phyloP scores from a whole-genome alignment of 35 echinoderm and acorn worm species.

The Apostichopus californicus region DNA sequence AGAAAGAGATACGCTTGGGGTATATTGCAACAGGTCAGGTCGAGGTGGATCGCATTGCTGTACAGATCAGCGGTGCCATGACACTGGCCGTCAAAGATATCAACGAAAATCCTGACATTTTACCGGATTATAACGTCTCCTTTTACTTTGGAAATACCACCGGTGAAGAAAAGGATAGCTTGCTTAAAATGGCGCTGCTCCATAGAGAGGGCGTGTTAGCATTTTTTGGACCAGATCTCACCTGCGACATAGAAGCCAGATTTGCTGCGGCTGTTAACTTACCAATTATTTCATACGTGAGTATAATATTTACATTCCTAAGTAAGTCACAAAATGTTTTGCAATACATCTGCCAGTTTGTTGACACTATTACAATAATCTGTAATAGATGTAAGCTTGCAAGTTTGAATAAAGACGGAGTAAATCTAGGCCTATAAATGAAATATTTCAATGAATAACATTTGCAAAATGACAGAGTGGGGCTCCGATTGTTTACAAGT shows the following conservation, averaged over 20 bases:
- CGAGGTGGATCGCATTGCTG: slow-evolving; percentile 33
- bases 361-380: no score
- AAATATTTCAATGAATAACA: no score
- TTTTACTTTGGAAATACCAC: slow-evolving; percentile 64
- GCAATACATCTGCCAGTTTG: no score
- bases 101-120: slow-evolving; percentile 56
- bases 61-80: slow-evolving; percentile 80
- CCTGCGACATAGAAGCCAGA: slow-evolving; percentile 77
- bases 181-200: slow-evolving; percentile 59
- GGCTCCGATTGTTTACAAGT: no score
- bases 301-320: slow-evolving; percentile 15
- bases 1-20: slow-evolving; percentile 35
- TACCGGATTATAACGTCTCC: slow-evolving; percentile 66
- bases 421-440: no score
- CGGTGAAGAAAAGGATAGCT: slow-evolving; percentile 49
- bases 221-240: slow-evolving; percentile 85
- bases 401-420: no score
- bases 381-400: no score
- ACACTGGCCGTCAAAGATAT: slow-evolving; percentile 71
- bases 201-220: slow-evolving; percentile 75
- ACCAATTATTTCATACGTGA: slow-evolving; percentile 96
- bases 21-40: slow-evolving; percentile 20
- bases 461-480: no score
- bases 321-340: no score
- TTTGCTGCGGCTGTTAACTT: slow-evolving; percentile 84